Evolutionary conservation across 2,888 invertebrate genomes (phyloP), one percentile per base, ranked within the genome.

Genomic region (Lasioglossum pauxillum): DNA sequence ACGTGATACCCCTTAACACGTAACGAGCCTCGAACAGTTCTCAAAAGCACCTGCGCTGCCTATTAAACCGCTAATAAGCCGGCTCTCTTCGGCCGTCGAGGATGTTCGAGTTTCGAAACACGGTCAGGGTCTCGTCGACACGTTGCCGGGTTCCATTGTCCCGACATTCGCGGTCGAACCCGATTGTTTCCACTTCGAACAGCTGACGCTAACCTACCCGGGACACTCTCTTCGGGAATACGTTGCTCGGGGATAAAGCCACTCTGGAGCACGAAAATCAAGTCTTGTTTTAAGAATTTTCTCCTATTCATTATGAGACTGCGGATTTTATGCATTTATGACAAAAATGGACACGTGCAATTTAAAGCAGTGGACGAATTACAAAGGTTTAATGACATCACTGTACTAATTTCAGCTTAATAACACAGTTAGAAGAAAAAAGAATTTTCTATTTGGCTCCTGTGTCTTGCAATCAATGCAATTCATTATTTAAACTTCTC

Each of bases 1-100:
- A 85, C 90, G 87, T 77, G 89, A 86, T 91, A 91, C 80, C 88
- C 80, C 79, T 84, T 86, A 86, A 84, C 87, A 41, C 77, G 84
- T 89, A 87, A 89, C 85, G 90, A 90, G 89, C 85, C 74, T 82
- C 60, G 74, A 86, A 84, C 87, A 76, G 82, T 89, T 78, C 75
- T 78, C 84, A 72, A 90, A 89, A 90, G 67, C 89, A 89, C 88
- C 83, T 88, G 88, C 82, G 27, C 44, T 46, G 64, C 76, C 76
- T 80, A 75, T 86, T 86, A 82, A 57, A n/a, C 74, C 72, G 38
- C 79, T 74, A 80, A 83, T 80, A 85, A 57, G 80, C 75, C 16
- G 49, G 49, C 31, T 23, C 35, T 35, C n/a, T 35, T 27, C 27
- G 14, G 5, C 60, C 60, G 27, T 27, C 46, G 46, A 38, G 49